A percentile compares a stretch with the other conserved stretches of the same genome.
These are phyloP conservation scores for Caloenas nicobarica DNA, from an alignment of 2,113 vertebrate genomes.

Conservation along the genomic window DNA sequence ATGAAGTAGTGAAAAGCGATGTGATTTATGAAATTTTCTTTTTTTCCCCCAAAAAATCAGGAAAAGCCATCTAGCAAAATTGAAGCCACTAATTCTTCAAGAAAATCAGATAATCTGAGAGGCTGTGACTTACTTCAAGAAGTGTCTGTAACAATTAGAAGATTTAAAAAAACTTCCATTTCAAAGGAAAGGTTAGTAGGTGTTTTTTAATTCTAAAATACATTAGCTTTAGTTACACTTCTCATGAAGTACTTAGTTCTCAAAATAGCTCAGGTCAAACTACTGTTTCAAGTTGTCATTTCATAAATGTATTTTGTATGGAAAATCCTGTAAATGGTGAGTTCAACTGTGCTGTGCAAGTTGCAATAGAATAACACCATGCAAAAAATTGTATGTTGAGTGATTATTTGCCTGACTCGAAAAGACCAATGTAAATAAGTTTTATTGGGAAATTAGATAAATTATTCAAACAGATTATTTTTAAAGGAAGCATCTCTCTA, in stretches of 20 bases:
- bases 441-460: not conserved
- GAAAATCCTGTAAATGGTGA: not conserved
- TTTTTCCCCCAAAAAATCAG: constrained; percentile 61
- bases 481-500: not conserved
- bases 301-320: not conserved
- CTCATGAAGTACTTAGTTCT: not conserved
- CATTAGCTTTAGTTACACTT: not conserved
- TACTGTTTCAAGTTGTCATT: not conserved
- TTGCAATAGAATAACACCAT: not conserved
- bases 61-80: constrained; percentile 91
- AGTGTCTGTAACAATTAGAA: constrained; percentile 95
- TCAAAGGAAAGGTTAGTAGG: constrained; percentile 91
- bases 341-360: not conserved
- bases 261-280: not conserved
- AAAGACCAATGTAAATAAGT: not conserved
- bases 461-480: not conserved
- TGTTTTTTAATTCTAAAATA: not conserved
- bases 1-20: not conserved
- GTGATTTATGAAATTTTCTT: not conserved
- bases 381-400: not conserved
- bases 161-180: constrained; percentile 96
- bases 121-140: constrained; percentile 97
- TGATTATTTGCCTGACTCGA: not conserved
- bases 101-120: constrained; percentile 92
- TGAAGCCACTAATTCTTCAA: constrained; percentile 81